Conservation (phyloP, 2,113 vertebrate genomes). For the Halichoeres trimaculatus region DNA sequence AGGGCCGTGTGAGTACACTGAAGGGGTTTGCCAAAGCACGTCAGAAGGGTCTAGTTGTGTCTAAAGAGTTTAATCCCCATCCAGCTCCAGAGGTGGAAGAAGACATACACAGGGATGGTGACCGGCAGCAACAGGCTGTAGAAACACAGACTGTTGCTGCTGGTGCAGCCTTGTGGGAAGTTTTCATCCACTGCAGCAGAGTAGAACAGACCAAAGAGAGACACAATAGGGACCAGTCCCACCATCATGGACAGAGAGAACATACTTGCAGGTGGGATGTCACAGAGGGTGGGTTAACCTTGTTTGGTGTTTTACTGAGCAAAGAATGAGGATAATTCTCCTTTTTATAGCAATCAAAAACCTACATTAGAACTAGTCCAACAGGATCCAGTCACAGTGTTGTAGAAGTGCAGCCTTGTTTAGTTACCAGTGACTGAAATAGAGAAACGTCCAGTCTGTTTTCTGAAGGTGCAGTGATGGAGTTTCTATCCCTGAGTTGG, state of each 20-base stretch:
- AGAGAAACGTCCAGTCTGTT: not conserved
- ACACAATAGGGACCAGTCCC: constrained; percentile 90
- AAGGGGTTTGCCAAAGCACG: not conserved
- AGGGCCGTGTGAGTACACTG: not conserved
- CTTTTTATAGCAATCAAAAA: not conserved
- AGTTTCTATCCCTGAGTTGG: constrained; percentile 22
- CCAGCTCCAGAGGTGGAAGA: constrained; percentile 97
- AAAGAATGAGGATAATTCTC: not conserved
- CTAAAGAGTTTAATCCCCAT: constrained; percentile 97
- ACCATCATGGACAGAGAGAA: constrained; percentile 89
- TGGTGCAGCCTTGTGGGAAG: constrained; percentile 93
- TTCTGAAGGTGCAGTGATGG: not conserved
- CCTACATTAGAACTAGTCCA: not conserved
- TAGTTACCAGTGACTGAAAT: not conserved
- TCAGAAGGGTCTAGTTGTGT: constrained; percentile 86
- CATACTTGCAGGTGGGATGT: constrained; percentile 59
- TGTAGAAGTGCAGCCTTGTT: not conserved
- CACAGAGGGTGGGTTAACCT: not conserved
- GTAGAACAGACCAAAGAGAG: constrained; percentile 90
- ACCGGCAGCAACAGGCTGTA: constrained; percentile 95
- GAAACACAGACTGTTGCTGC: constrained; percentile 90
- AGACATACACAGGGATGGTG: constrained; percentile 93
- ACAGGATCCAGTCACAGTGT: not conserved
- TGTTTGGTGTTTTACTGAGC: not conserved
- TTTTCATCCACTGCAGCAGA: constrained; percentile 89